Evolutionary conservation across 2,888 invertebrate genomes (phyloP).

Genomic region (Caenorhabditis japonica): DNA sequence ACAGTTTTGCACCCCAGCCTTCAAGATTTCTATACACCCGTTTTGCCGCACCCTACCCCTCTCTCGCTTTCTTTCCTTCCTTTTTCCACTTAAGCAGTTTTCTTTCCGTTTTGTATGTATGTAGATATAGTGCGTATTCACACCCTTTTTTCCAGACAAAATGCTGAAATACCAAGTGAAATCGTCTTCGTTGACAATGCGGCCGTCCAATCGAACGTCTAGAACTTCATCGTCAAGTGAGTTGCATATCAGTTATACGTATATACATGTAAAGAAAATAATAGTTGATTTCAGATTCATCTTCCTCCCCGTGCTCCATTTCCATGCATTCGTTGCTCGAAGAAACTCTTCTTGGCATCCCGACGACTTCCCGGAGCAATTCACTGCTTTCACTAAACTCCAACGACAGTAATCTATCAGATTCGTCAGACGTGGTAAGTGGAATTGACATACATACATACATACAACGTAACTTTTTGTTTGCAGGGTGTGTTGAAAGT

Average conservation of each 20-base stretch:
- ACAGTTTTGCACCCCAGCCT: background rate
- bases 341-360: conserved; percentile 51
- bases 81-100: too few species aligned
- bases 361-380: conserved; percentile 59
- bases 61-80: too few species aligned
- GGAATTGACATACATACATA: too few species aligned
- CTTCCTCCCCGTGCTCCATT: conserved; percentile 46
- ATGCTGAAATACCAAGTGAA: conserved; percentile 67
- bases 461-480: too few species aligned
- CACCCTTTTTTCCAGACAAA: conserved; percentile 5
- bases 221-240: conserved; percentile 34
- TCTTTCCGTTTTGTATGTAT: background rate
- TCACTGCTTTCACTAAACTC: conserved; percentile 69
- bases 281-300: conserved; percentile 35
- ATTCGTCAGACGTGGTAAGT: conserved; percentile 45
- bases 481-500: conserved; percentile 92
- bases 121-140: conserved; percentile 2
- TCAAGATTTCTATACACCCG: background rate
- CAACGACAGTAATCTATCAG: conserved; percentile 63
- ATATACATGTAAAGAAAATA: too few species aligned
- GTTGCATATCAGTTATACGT: conserved; percentile 19
- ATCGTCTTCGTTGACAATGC: conserved; percentile 36
- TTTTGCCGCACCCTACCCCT: too few species aligned
- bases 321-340: conserved; percentile 53
- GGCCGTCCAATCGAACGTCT: conserved; percentile 28